Base-by-base conservation (phyloP, 2,113 vertebrate genomes). In the Pterophyllum scalare region DNA sequence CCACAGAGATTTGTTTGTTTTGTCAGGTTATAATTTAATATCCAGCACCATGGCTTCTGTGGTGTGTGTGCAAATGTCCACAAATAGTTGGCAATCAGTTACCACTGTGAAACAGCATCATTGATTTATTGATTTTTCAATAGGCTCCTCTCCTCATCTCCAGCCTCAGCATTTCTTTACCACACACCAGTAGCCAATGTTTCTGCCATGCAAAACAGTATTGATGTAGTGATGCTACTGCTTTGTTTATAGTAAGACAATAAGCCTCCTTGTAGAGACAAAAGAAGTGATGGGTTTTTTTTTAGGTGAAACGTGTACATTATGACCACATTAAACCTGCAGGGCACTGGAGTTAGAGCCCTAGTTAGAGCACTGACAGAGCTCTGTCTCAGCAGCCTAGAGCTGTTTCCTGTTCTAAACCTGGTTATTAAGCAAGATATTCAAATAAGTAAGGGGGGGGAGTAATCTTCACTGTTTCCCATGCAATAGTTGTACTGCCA, bases 211-310 rank as follows among this genome's bases (percentile, higher is more conserved):
- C 80, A 72, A 49, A 84, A 86, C 43, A 67, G 64, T 75, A 77
- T 75, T 84, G 67, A 88, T 81, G 88, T 57, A 59, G 54, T 24
- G 20, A 82, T 65, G 46, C 64, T 77, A 62, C 81, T 35, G 17
- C 83, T 88, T 89, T 93, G 83, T 92, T 92, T 90, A 91, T 61
- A 49, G 40, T 86, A 54, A 88, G 33, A 94, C 91, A 93, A 91
- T 84, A 46, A 72, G 83, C 59, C 7, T 3, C 20, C 80, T 89
- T 80, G 79, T 84, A 14, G 2, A 64, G 81, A 93, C 90, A 92
- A 93, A 89, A 87, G 87, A 28, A 60, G 54, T 20, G 64, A 78
- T 59, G 61, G 80, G n/a, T n/a, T 78, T 84, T 88, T 90, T 85
- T 90, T 85, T 79, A 60, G 85, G 84, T 92, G 75, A 91, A 81